Conservation (phyloP, 2,888 invertebrate species). For the Eupeodes latifasciatus region DNA sequence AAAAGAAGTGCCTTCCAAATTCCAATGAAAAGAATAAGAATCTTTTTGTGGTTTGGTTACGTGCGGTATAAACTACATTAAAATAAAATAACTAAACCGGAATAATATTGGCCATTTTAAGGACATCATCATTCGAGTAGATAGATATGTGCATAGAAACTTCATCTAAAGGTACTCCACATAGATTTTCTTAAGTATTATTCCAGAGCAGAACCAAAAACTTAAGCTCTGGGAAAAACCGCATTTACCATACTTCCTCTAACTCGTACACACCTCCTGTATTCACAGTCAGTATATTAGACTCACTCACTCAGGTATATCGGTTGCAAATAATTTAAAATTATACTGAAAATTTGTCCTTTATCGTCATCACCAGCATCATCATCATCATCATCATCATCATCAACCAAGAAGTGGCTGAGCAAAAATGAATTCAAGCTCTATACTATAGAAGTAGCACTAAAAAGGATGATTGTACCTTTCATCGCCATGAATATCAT, state of each 20-base stretch:
- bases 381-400: conserved; percentile 36
- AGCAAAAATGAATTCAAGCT: not conserved
- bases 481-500: not conserved
- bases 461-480: not conserved
- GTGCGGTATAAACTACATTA: not conserved
- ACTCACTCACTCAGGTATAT: conserved; percentile 8
- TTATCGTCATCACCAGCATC: conserved; percentile 33
- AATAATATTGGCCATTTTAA: not conserved
- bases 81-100: not conserved
- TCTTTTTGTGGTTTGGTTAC: conserved; percentile 17
- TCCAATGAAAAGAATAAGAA: not conserved
- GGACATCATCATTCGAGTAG: not conserved
- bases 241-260: conserved; percentile 21
- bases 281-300: not conserved
- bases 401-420: conserved; percentile 14
- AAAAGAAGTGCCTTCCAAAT: conserved; percentile 31
- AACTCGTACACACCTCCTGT: not conserved
- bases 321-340: conserved; percentile 61
- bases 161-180: not conserved
- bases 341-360: conserved; percentile 52
- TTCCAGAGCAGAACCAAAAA: not conserved
- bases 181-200: not conserved
- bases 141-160: not conserved
- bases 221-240: conserved; percentile 43
- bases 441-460: not conserved